Evolutionary conservation across 2,888 invertebrate genomes (phyloP).

Genomic region (Zonitis immaculata): DNA sequence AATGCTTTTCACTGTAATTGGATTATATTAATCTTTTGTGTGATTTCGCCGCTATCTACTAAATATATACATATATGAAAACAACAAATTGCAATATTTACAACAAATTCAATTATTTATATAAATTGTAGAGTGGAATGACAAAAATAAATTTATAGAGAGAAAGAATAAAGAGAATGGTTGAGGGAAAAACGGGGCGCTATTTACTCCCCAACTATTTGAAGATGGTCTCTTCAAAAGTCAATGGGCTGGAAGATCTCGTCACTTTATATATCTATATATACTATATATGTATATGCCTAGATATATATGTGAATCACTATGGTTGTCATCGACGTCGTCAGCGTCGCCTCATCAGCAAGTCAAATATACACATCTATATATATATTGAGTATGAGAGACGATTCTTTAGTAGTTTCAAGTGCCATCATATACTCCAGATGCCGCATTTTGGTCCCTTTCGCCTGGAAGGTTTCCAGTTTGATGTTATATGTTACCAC

Average conservation of each 20-base stretch:
- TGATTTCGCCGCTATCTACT: background rate
- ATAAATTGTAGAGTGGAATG: background rate
- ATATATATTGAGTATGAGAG: background rate
- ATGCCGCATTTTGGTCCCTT: conserved; percentile 7
- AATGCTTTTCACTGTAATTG: conserved; percentile 34
- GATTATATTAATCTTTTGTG: conserved; percentile 35
- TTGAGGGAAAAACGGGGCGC: background rate
- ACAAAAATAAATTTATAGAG: background rate
- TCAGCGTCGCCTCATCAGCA: conserved; percentile 37
- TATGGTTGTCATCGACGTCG: conserved; percentile 6
- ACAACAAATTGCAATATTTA: conserved; percentile 15
- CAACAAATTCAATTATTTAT: background rate
- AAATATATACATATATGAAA: background rate
- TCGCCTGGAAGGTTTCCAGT: background rate
- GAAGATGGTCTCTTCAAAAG: conserved; percentile 23
- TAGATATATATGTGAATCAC: conserved; percentile 33
- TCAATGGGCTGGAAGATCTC: conserved; percentile 38
- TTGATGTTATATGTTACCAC: no score
- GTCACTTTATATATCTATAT: conserved; percentile 13
- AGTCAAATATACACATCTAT: conserved; percentile 42
- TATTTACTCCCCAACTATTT: background rate
- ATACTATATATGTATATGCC: no score
- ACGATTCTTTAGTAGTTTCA: conserved; percentile 33
- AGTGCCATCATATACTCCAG: conserved; percentile 29
- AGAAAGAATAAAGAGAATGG: background rate